A percentile compares a stretch with the other conserved stretches of the same genome.
Conservation (phyloP, 2,113 vertebrate genomes). For the Elephantulus edwardii region DNA sequence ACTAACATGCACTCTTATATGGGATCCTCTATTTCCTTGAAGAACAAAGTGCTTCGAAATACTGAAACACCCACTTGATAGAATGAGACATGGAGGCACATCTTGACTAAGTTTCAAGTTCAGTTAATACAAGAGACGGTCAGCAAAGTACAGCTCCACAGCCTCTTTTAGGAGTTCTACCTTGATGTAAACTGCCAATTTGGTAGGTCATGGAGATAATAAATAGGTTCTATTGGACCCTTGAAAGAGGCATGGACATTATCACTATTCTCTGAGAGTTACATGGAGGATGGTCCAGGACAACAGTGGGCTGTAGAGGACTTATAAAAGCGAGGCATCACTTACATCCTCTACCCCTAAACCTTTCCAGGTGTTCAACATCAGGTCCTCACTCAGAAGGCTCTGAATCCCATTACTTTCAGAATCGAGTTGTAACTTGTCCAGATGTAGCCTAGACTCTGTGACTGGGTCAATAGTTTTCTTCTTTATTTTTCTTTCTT, state of each 20-base stretch:
- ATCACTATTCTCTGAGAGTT: background rate
- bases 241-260: fast-evolving
- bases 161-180: background rate
- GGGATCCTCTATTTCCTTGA: no score
- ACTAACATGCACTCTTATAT: fast-evolving
- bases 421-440: no score
- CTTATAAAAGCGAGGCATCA: background rate
- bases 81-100: background rate
- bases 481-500: no score
- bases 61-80: fast-evolving
- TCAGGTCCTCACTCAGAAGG: no score
- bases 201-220: fast-evolving
- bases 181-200: background rate
- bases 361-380: background rate
- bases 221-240: background rate
- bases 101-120: background rate
- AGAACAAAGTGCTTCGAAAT: fast-evolving
- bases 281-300: fast-evolving
- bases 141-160: background rate
- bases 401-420: no score
- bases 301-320: background rate
- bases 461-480: no score
- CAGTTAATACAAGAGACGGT: background rate
- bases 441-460: no score
- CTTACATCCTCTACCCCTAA: no score